phyloP scores from a whole-genome alignment of 2,113 vertebrate species.

The Dascyllus trimaculatus region DNA sequence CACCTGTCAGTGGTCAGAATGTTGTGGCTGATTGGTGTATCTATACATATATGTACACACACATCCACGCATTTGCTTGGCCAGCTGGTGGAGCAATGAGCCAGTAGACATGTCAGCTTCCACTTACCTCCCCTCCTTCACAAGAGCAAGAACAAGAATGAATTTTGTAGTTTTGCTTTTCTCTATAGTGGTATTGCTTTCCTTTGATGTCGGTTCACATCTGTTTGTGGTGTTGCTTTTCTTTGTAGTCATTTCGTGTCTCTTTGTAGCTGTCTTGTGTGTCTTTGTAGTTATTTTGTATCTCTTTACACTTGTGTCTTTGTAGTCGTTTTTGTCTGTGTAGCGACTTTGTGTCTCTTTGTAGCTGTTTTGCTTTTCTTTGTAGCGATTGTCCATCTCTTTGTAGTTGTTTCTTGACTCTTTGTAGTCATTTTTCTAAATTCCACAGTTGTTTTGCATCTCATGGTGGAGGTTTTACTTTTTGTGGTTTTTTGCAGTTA shows the following conservation, averaged over 20 bases:
- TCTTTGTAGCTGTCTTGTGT: background rate
- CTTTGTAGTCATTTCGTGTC: background rate
- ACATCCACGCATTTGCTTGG: background rate
- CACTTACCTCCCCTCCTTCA: too few relatives aligned
- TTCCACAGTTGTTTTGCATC: background rate
- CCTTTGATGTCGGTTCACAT: background rate
- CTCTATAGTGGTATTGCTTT: too few relatives aligned
- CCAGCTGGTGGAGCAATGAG: background rate
- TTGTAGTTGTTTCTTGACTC: background rate
- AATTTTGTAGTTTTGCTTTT: too few relatives aligned
- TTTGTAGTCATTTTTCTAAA: background rate
- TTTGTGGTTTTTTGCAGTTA: background rate
- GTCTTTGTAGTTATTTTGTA: background rate
- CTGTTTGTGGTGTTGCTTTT: too few relatives aligned
- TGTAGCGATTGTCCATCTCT: background rate
- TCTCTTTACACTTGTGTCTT: background rate
- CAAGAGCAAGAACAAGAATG: too few relatives aligned
- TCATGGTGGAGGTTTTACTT: background rate
- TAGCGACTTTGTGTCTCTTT: background rate
- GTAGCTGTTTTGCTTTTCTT: background rate
- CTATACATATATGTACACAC: background rate
- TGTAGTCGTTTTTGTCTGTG: background rate
- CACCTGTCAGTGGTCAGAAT: too few relatives aligned
- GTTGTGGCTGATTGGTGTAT: too few relatives aligned
- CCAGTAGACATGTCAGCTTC: background rate